These are phyloP conservation scores for Pogonomyrmex californicus DNA, from an alignment of 1,140 invertebrate species.

Conservation along the genomic window DNA sequence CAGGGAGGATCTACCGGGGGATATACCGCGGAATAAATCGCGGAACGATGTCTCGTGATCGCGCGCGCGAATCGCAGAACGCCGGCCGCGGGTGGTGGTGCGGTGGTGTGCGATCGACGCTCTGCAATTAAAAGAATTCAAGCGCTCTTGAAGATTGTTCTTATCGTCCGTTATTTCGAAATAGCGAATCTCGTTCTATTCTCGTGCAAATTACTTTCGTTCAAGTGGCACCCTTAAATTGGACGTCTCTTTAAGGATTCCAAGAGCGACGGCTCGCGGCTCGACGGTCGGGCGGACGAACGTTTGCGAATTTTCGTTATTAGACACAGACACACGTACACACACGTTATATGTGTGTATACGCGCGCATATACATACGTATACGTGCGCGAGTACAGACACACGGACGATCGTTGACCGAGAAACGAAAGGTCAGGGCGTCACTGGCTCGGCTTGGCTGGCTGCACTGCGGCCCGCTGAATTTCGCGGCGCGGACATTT, in stretches of 20 bases:
- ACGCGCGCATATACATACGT: neutral
- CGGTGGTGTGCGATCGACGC: neutral
- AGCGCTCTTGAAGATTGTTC: neutral
- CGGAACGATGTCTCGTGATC: neutral
- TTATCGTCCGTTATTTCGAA: neutral
- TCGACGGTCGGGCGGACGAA: conserved; percentile 28
- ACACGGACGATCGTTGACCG: conserved; percentile 63
- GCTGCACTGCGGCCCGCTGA: conserved; percentile 57
- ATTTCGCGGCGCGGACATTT: conserved; percentile 60
- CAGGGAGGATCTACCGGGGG: neutral
- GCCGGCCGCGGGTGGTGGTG: neutral
- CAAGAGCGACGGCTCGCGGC: conserved; percentile 28
- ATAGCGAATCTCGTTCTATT: neutral
- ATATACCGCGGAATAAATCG: neutral
- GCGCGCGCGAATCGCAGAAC: neutral
- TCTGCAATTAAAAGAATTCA: neutral
- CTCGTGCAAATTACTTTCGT: conserved; percentile 12
- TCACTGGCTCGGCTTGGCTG: conserved; percentile 57
- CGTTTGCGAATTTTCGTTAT: conserved; percentile 54
- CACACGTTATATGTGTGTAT: neutral
- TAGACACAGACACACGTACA: neutral
- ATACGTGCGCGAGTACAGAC: neutral
- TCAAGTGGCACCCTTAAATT: conserved; percentile 11
- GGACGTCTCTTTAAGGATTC: conserved; percentile 44
- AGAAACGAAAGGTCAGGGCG: conserved; percentile 65